phyloP scores from a whole-genome alignment of 2,113 vertebrate species.

The Chaetodon auriga region DNA sequence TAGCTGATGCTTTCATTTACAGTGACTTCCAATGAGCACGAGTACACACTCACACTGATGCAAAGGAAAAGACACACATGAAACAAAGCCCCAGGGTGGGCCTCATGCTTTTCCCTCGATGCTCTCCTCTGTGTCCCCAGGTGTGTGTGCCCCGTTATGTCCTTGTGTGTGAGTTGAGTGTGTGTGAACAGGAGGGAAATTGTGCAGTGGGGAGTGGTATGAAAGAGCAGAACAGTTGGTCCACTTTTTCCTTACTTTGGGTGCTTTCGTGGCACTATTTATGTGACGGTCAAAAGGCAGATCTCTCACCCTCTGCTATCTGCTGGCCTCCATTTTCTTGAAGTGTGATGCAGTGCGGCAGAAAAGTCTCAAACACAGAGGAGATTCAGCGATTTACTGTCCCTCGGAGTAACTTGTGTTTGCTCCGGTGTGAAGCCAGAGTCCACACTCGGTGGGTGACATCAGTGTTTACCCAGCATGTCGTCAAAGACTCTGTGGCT shows the following conservation, averaged over 20 bases:
- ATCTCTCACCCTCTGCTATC: neutral
- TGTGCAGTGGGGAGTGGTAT: neutral
- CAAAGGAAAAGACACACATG: slow-evolving; percentile 7
- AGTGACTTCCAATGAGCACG: neutral
- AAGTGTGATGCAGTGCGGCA: slow-evolving; percentile 40
- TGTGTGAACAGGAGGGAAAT: slow-evolving; percentile 13
- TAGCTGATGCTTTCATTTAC: slow-evolving; percentile 59
- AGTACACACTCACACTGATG: slow-evolving; percentile 2
- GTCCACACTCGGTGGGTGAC: slow-evolving; percentile 34
- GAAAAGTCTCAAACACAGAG: neutral
- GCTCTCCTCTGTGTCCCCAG: neutral
- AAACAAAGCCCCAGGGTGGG: slow-evolving; percentile 14
- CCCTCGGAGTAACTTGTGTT: slow-evolving; percentile 27
- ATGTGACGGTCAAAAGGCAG: slow-evolving; percentile 9
- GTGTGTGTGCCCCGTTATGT: slow-evolving; percentile 1
- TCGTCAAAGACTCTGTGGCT: slow-evolving; percentile 3
- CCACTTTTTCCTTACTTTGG: slow-evolving; percentile 32
- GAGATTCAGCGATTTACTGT: slow-evolving; percentile 14
- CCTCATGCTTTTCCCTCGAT: neutral
- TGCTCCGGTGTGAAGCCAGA: slow-evolving; percentile 2
- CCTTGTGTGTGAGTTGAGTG: slow-evolving; percentile 22
- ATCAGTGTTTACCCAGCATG: slow-evolving; percentile 46
- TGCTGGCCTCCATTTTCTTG: neutral
- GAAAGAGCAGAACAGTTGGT: slow-evolving; percentile 35
- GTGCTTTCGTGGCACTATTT: slow-evolving; percentile 31